Percentiles rank a stretch among this genome's conserved stretches.
phyloP scores from a whole-genome alignment of 2,113 vertebrate genomes.

The Prunella himalayana region DNA sequence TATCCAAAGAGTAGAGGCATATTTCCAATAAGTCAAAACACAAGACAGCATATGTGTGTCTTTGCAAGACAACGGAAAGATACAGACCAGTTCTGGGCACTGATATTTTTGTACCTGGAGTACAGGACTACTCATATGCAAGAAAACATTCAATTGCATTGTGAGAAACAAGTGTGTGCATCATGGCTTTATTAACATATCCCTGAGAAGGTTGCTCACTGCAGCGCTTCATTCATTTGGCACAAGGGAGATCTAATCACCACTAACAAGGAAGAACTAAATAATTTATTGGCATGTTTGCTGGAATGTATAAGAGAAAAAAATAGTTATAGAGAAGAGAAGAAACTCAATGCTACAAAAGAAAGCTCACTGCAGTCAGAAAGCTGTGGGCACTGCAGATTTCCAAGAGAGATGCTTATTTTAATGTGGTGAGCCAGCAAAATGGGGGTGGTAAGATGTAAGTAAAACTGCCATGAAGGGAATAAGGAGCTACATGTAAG shows the following conservation, averaged over 20 bases:
- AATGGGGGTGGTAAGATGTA: not conserved
- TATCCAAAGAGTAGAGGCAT: not conserved
- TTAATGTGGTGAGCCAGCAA: not conserved
- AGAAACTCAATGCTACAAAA: not conserved
- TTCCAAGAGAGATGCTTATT: not conserved
- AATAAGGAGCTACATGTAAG: not conserved
- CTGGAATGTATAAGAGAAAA: not conserved
- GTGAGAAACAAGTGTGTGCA: not conserved
- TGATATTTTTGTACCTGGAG: not conserved
- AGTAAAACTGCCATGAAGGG: not conserved
- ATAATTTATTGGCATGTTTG: slow-evolving; percentile 13
- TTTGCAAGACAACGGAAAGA: not conserved
- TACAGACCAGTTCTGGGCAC: not conserved
- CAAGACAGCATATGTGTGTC: not conserved
- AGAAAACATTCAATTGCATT: not conserved
- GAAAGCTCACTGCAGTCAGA: not conserved
- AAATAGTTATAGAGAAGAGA: not conserved
- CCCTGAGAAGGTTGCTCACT: not conserved
- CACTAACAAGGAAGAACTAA: slow-evolving; percentile 24
- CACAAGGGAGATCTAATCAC: slow-evolving; percentile 31
- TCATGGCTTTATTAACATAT: not conserved
- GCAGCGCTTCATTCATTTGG: not conserved
- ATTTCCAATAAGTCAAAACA: not conserved
- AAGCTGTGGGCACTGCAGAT: not conserved
- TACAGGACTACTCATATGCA: not conserved